These are phyloP conservation scores for Acanthococcus lagerstroemiae DNA, from an alignment of 2,888 invertebrate species.

Conservation along the genomic window DNA sequence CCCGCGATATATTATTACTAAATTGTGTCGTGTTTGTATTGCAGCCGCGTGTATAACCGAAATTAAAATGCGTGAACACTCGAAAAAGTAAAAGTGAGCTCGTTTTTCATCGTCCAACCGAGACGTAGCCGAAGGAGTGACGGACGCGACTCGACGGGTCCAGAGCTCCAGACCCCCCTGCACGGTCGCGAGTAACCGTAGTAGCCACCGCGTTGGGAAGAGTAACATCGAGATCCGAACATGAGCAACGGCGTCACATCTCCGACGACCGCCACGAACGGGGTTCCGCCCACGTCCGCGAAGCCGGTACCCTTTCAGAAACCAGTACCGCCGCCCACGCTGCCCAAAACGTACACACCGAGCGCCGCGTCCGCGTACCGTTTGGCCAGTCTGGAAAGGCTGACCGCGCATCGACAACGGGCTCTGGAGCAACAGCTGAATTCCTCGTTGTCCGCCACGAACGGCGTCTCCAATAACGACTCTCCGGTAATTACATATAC, in stretches of 20 bases:
- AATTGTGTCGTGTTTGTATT: too few relatives aligned
- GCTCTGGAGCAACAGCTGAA: constrained; percentile 55
- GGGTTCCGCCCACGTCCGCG: constrained; percentile 48
- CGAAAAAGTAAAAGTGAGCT: too few relatives aligned
- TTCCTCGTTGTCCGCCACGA: constrained; percentile 35
- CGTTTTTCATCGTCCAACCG: too few relatives aligned
- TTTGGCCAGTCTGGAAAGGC: constrained; percentile 68
- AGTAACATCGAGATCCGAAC: too few relatives aligned
- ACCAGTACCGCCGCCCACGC: constrained; percentile 55
- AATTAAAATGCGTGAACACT: too few relatives aligned
- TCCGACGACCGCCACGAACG: constrained; percentile 30
- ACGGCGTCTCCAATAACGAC: constrained; percentile 40
- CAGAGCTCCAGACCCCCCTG: neutral
- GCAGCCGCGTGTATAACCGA: too few relatives aligned
- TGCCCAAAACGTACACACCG: constrained; percentile 67
- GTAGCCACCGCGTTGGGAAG: too few relatives aligned
- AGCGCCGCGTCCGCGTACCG: constrained; percentile 63
- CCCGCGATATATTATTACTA: too few relatives aligned
- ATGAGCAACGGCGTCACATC: constrained; percentile 23
- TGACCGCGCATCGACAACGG: constrained; percentile 64
- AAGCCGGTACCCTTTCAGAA: constrained; percentile 59
- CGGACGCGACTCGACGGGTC: too few relatives aligned
- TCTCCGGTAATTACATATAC: constrained; percentile 5
- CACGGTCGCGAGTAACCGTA: neutral
- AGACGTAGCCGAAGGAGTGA: too few relatives aligned